phyloP scores from a whole-genome alignment of 2,888 invertebrate species.

The Cordilura impudica region DNA sequence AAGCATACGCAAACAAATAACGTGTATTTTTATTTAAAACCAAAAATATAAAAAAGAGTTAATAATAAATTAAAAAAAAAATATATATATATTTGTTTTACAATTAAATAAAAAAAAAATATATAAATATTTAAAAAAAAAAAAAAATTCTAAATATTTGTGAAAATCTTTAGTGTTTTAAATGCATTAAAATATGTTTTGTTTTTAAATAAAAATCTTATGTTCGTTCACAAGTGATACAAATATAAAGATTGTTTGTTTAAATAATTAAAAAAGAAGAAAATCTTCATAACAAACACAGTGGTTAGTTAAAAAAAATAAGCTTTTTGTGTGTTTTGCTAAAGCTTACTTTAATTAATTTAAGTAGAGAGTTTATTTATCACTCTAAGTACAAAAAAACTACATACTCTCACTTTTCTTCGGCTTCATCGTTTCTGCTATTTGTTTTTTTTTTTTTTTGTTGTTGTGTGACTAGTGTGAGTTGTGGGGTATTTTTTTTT shows the following conservation, averaged over 20 bases:
- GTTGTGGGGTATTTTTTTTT: conserved; percentile 21
- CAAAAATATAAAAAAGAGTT: too few species aligned
- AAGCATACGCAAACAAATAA: conserved; percentile 59
- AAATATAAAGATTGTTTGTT: neutral
- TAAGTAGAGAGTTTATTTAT: conserved; percentile 5
- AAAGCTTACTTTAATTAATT: conserved; percentile 29
- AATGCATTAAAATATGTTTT: neutral
- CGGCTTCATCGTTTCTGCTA: conserved; percentile 10
- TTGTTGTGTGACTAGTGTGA: neutral
- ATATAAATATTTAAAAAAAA: neutral
- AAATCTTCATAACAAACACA: conserved; percentile 30
- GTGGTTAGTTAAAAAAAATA: conserved; percentile 34
- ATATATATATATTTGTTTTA: conserved; percentile 15
- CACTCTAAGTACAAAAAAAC: conserved; percentile 21
- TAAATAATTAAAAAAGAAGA: conserved; percentile 8
- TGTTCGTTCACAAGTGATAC: neutral
- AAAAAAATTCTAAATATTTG: conserved; percentile 1
- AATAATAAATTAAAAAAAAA: conserved; percentile 16
- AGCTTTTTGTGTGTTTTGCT: conserved; percentile 40
- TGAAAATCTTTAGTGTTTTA: too few species aligned
- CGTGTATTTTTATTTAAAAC: too few species aligned
- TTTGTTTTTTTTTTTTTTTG: conserved; percentile 9
- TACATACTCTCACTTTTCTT: conserved; percentile 49
- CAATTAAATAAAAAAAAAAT: conserved; percentile 9
- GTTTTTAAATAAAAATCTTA: neutral